Evolutionary conservation across 2,113 vertebrate genomes (phyloP).

Genomic region (Sylvilagus bachmani): DNA sequence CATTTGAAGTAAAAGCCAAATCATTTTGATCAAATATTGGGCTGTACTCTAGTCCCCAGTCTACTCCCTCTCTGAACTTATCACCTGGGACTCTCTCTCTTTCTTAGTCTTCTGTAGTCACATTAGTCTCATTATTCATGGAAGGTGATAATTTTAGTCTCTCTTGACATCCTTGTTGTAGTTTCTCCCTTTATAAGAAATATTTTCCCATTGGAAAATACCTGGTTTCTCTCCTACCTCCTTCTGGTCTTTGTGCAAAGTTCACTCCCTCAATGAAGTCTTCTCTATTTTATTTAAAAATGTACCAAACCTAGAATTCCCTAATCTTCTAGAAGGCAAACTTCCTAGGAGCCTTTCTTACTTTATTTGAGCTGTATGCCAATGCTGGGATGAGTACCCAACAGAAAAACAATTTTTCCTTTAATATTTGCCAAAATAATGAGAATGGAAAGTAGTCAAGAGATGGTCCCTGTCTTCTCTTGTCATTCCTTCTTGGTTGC

Average conservation of each 20-base stretch:
- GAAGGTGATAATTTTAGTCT: background rate
- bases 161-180: background rate
- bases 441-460: background rate
- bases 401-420: background rate
- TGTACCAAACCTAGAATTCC: background rate
- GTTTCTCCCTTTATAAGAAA: background rate
- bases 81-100: background rate
- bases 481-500: background rate
- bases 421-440: background rate
- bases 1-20: background rate
- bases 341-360: background rate
- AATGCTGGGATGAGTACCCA: background rate
- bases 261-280: background rate
- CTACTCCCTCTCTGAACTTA: background rate
- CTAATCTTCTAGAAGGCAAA: background rate
- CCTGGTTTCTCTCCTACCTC: rapidly evolving
- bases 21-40: background rate
- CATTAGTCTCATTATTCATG: background rate
- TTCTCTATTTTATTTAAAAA: constrained; percentile 12
- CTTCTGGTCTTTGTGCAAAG: background rate
- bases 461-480: background rate
- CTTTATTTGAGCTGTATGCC: background rate
- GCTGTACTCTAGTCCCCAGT: rapidly evolving
- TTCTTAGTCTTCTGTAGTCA: background rate
- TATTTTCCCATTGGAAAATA: background rate